Percentiles rank a stretch among this genome's conserved stretches.
These are phyloP conservation scores for Cosmia trapezina DNA, from an alignment of 2,888 invertebrate genomes.

Conservation along the genomic window DNA sequence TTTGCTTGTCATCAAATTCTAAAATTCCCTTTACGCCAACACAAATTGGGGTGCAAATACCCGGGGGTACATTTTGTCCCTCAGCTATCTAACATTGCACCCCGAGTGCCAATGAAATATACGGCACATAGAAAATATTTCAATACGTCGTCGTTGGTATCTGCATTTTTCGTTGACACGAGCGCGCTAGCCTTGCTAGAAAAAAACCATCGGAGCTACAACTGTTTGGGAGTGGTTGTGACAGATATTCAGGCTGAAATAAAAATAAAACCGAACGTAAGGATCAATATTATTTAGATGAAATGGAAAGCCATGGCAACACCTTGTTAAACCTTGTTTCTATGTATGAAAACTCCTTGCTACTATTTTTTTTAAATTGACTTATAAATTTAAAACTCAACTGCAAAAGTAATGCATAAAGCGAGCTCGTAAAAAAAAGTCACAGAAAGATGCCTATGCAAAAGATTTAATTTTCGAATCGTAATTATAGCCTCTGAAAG, in stretches of 20 bases:
- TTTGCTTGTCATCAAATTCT: constrained; percentile 15
- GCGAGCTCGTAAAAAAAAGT: too few relatives aligned
- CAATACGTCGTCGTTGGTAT: constrained; percentile 8
- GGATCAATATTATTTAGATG: background rate
- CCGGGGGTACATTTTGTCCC: constrained; percentile 28
- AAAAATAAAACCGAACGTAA: background rate
- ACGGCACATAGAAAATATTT: constrained; percentile 39
- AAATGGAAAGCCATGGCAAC: too few relatives aligned
- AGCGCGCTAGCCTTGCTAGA: background rate
- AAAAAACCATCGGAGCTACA: background rate
- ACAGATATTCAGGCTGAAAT: background rate
- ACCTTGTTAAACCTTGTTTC: too few relatives aligned
- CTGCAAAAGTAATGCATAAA: too few relatives aligned
- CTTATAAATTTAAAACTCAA: too few relatives aligned
- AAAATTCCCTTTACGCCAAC: constrained; percentile 23
- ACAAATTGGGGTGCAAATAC: constrained; percentile 39
- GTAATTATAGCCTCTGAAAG: too few relatives aligned
- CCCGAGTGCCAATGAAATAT: constrained; percentile 12
- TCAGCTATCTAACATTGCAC: constrained; percentile 41
- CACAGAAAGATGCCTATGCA: too few relatives aligned
- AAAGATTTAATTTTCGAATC: too few relatives aligned
- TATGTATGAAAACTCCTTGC: too few relatives aligned
- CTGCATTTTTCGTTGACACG: constrained; percentile 18
- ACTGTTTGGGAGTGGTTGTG: background rate
- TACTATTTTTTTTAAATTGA: too few relatives aligned